These are phyloP conservation scores for Eulemur mongoz DNA, from an alignment of 2,797 vertebrate genomes.

Conservation along the genomic window DNA sequence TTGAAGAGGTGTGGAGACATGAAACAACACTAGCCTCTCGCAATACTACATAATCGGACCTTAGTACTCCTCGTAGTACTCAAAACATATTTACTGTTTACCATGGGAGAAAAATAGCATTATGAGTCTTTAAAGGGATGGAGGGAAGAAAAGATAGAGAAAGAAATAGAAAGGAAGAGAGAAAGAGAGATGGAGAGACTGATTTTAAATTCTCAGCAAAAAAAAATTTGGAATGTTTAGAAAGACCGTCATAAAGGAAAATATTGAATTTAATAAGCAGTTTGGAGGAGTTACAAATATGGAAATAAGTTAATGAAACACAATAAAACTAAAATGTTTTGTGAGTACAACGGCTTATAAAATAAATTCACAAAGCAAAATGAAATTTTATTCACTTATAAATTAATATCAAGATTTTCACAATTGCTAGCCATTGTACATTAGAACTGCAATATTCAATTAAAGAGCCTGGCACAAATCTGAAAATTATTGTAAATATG, in stretches of 20 bases:
- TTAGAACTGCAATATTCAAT: background rate
- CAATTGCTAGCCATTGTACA: background rate
- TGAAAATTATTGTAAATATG: background rate
- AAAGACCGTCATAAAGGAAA: background rate
- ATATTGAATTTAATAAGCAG: background rate
- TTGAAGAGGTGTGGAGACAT: background rate
- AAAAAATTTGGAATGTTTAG: background rate
- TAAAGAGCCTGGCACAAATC: background rate
- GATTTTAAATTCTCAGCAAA: background rate
- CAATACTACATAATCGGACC: background rate
- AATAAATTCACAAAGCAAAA: constrained; percentile 12
- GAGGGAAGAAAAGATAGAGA: background rate
- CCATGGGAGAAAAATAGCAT: background rate
- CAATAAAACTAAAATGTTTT: background rate
- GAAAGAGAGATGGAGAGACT: background rate
- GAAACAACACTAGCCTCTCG: background rate
- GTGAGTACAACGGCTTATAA: background rate
- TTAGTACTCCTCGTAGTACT: background rate
- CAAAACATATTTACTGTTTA: background rate
- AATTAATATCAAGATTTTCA: background rate
- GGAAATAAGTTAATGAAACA: background rate
- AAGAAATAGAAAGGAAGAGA: background rate
- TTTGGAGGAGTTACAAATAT: constrained; percentile 33
- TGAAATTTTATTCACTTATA: background rate
- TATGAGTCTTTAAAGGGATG: background rate